Evolutionary conservation across 2,113 vertebrate species (phyloP).

Genomic region (Trinectes maculatus): DNA sequence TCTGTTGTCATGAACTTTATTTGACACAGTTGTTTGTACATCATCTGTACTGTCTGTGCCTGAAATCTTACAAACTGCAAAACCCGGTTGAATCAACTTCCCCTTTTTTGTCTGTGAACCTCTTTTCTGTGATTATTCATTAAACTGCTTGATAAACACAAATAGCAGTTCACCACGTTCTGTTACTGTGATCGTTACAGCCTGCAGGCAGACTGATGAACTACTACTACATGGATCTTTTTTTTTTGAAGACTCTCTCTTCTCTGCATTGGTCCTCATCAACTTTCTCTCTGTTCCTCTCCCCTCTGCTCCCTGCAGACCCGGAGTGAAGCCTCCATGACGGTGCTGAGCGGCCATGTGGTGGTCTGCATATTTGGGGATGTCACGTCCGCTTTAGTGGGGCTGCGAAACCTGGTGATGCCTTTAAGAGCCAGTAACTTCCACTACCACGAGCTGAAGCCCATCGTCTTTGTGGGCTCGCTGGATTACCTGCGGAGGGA

Average conservation of each 20-base stretch:
- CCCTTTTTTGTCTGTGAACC: slow-evolving; percentile 13
- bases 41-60: slow-evolving; percentile 15
- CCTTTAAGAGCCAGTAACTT: slow-evolving; percentile 99
- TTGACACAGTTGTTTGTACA: slow-evolving; percentile 26
- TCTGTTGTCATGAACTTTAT: slow-evolving; percentile 1
- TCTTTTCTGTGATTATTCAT: slow-evolving; percentile 19
- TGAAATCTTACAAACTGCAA: slow-evolving; percentile 65
- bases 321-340: slow-evolving; percentile 98
- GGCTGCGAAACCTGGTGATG: slow-evolving; percentile 99
- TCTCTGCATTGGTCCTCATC: slow-evolving; percentile 14
- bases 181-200: neutral
- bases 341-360: slow-evolving; percentile 97
- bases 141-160: slow-evolving; percentile 61
- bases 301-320: slow-evolving; percentile 82
- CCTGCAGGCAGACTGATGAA: neutral
- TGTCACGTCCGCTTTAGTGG: slow-evolving; percentile 96
- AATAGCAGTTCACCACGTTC: slow-evolving; percentile 55
- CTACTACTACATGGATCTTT: neutral
- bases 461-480: slow-evolving; percentile 98
- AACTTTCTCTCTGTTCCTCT: slow-evolving; percentile 25
- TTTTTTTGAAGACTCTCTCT: neutral
- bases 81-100: slow-evolving; percentile 28
- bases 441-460: slow-evolving; percentile 98
- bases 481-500: slow-evolving; percentile 97
- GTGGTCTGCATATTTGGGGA: slow-evolving; percentile 99